Conservation (phyloP, 2,113 vertebrate genomes). For the Tamias sibiricus region DNA sequence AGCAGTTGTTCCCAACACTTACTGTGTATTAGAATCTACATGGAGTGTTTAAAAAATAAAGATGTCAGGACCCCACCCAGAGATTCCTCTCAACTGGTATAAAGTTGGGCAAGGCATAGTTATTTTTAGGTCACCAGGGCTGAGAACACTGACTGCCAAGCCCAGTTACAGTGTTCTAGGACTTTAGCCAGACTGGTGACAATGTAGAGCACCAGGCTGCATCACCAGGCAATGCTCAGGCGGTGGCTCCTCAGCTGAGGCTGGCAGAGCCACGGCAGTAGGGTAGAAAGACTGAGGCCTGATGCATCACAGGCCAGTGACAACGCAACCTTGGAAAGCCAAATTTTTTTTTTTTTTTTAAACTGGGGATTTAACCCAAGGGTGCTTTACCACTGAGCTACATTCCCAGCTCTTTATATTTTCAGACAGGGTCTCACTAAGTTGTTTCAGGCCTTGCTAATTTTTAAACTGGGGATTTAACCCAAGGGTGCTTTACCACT, state of each 20-base stretch:
- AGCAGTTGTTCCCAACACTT: neutral
- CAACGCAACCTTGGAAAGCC: neutral
- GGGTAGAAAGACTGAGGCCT: neutral
- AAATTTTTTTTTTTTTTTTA: too few species aligned
- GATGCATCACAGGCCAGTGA: neutral
- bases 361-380: too few species aligned
- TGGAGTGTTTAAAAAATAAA: neutral
- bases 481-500: too few species aligned
- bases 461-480: too few species aligned
- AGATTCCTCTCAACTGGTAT: neutral
- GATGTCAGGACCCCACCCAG: neutral
- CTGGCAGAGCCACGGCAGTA: neutral
- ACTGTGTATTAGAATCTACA: neutral
- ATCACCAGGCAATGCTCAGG: neutral
- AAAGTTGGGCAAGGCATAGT: neutral
- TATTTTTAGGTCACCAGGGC: neutral
- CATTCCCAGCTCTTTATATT: too few species aligned
- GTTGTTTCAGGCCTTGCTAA: too few species aligned
- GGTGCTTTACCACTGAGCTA: too few species aligned
- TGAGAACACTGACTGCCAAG: neutral
- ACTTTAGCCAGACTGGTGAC: neutral
- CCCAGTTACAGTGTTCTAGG: neutral
- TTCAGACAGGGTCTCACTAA: too few species aligned
- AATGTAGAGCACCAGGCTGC: neutral
- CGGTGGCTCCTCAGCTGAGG: neutral